These are phyloP conservation scores for Thecophora atra DNA, from an alignment of 2,888 invertebrate genomes.

Conservation along the genomic window DNA sequence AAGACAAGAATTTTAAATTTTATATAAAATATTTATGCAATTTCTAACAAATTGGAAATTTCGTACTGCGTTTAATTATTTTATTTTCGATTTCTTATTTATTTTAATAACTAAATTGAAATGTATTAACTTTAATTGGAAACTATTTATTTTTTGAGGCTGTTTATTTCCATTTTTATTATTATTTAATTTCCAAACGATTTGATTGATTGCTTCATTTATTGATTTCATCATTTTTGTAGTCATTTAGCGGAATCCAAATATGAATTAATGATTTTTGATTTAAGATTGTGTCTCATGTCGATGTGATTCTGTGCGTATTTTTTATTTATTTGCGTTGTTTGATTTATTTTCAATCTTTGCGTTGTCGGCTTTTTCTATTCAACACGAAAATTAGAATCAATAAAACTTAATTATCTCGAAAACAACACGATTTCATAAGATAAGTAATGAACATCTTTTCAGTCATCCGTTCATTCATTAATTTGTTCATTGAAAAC, in stretches of 20 bases:
- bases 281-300: not conserved
- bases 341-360: not conserved
- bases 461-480: not conserved
- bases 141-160: not conserved
- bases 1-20: conserved; percentile 24
- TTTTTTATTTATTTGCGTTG: not conserved
- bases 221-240: conserved; percentile 3
- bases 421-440: not conserved
- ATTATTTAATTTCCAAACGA: not conserved
- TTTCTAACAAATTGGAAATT: too few relatives aligned
- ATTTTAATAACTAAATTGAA: not conserved
- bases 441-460: too few relatives aligned
- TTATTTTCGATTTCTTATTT: not conserved
- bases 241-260: too few relatives aligned
- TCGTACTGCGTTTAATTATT: not conserved
- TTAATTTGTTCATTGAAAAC: not conserved
- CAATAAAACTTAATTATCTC: conserved; percentile 12
- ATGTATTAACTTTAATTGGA: too few relatives aligned
- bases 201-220: not conserved
- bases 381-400: not conserved
- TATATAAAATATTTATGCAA: not conserved
- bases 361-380: not conserved
- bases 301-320: not conserved
- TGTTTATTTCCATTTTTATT: not conserved
- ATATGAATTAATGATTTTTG: conserved; percentile 13